Evolutionary conservation across 1,140 invertebrate species (phyloP), one percentile per base, ranked within the genome.

Genomic region (Papilio glaucus): DNA sequence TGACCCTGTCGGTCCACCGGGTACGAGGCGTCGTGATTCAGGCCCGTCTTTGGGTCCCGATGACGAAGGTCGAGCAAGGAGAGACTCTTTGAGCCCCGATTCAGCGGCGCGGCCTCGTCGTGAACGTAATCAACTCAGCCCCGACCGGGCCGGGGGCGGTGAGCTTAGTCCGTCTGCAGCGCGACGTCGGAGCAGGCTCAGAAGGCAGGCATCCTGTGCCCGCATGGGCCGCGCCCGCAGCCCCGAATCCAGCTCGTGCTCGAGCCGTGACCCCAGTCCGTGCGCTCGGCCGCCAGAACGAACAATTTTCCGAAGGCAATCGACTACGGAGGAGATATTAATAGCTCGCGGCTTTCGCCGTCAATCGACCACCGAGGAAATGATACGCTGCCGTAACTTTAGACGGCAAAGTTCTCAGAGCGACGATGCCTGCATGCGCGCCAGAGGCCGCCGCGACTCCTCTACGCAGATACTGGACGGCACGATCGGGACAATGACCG

Each of bases 401-500:
- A 94, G 97, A 24, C 94, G 97, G 18, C 96, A 97, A 82, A 96
- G 96, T 82, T 97, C 96, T 0, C 96, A 97, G 79, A 96, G 96
- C 83, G 96, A 97, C 72, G 96, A 97, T 80, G 95, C 95, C 41
- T 96, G 96, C 77, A 93, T 95, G 92, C 93, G 86, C 49, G 97
- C 96, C 79, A 94, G 97, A 29, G 97, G 97, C 4, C 94, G 97
- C 4, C 93, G 97, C 24, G 97, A 98, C 85, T 98, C 97, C 1
- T 96, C 96, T 12, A 97, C 97, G 0, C 97, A 98, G 92, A 98
- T 98, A 79, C 96, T 96, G 24, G 97, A 98, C 82, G 97, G 97
- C 5, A 98, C 97, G n/a, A 95, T 98, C 70, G 97, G 96, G 7
- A 97, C 97, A 13, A 98, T 98, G 97, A 98, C 97, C 0, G 97